Conservation (phyloP, 2,797 vertebrate genomes). For the Cyprinodon diabolis region DNA sequence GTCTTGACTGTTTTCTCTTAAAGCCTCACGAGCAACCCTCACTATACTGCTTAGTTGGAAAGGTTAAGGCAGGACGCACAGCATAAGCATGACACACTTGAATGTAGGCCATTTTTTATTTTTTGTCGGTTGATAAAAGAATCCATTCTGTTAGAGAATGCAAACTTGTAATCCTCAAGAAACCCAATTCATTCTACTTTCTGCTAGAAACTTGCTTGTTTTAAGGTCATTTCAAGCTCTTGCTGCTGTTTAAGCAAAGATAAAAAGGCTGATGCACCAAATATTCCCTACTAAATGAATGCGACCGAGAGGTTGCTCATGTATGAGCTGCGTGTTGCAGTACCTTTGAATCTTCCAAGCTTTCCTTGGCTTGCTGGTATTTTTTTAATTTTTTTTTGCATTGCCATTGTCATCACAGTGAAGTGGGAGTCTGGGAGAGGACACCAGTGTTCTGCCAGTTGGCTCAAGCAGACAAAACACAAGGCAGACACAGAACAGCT, state of each 20-base stretch:
- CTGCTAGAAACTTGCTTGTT: slow-evolving; percentile 32
- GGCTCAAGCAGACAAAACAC: slow-evolving; percentile 76
- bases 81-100: slow-evolving; percentile 56
- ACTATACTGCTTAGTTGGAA: slow-evolving; percentile 39
- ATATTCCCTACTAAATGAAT: slow-evolving; percentile 23
- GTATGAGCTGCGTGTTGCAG: slow-evolving; percentile 35
- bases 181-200: slow-evolving; percentile 34
- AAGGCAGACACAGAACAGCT: slow-evolving; percentile 80
- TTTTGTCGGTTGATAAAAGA: slow-evolving; percentile 44
- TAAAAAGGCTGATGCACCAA: slow-evolving; percentile 29
- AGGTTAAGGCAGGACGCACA: slow-evolving; percentile 62
- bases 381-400: slow-evolving; percentile 71
- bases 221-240: slow-evolving; percentile 39
- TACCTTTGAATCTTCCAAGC: slow-evolving; percentile 60
- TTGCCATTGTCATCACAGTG: slow-evolving; percentile 81
- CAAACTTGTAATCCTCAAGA: slow-evolving; percentile 49
- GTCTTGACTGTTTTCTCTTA: slow-evolving; percentile 30
- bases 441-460: slow-evolving; percentile 78
- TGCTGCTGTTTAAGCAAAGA: slow-evolving; percentile 17
- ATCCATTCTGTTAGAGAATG: slow-evolving; percentile 54
- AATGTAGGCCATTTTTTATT: slow-evolving; percentile 59
- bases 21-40: slow-evolving; percentile 18
- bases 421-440: slow-evolving; percentile 77
- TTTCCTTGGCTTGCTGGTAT: slow-evolving; percentile 72
- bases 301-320: slow-evolving; percentile 41